These are phyloP conservation scores for Indicator maculatus DNA, from an alignment of 2,113 vertebrate genomes.

Conservation along the genomic window DNA sequence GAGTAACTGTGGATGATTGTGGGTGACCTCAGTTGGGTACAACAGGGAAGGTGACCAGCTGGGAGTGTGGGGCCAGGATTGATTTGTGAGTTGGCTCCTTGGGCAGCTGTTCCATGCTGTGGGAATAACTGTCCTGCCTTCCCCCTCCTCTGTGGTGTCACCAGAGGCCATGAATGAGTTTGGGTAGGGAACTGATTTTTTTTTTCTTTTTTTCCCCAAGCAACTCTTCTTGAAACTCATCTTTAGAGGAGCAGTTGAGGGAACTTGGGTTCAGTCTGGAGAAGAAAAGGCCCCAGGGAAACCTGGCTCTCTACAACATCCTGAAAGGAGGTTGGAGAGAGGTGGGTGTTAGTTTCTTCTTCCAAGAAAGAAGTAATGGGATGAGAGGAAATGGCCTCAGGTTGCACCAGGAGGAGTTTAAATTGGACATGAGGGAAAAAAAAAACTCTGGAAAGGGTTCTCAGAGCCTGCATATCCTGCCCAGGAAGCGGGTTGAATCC, in stretches of 20 bases:
- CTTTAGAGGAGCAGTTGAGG: background rate
- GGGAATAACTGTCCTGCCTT: background rate
- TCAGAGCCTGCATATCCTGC: no score
- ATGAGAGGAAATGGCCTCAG: no score
- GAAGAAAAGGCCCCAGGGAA: no score
- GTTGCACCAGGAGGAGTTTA: no score
- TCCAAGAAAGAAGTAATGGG: no score
- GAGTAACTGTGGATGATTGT: background rate
- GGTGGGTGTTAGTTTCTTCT: no score
- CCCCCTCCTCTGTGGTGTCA: background rate
- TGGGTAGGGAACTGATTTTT: background rate
- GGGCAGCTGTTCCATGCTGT: background rate
- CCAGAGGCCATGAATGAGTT: background rate
- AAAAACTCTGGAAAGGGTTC: no score
- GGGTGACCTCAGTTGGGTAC: background rate
- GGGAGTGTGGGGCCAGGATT: rapidly evolving
- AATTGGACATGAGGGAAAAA: no score
- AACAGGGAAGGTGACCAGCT: background rate
- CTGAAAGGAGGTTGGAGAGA: no score
- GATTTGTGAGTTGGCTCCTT: background rate
- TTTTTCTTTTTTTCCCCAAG: background rate
- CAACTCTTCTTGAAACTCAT: background rate
- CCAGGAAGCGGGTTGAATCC: no score
- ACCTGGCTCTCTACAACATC: no score
- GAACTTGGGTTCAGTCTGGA: no score